Conservation (phyloP, 2,797 vertebrate species). For the Loris lydekkerianus region DNA sequence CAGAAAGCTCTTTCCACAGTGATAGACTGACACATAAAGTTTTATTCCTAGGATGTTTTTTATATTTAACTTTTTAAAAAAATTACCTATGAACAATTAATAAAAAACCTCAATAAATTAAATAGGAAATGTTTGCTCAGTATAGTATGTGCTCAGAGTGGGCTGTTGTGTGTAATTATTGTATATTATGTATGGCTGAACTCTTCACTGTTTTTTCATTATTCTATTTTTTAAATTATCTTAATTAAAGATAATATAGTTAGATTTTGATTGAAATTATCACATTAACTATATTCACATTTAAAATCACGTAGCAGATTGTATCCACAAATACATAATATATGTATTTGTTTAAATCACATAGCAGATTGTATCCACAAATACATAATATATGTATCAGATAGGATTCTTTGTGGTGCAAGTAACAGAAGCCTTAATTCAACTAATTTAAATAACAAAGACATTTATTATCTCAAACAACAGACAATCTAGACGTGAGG, state of each 20-base stretch:
- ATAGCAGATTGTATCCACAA: not conserved
- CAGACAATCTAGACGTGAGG: not conserved
- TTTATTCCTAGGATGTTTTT: conserved; percentile 45
- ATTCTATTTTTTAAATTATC: not conserved
- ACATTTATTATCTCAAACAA: conserved; percentile 18
- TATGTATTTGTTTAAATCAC: not conserved
- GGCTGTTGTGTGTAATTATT: not conserved
- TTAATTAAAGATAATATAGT: not conserved
- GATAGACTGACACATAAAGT: not conserved
- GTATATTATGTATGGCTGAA: not conserved
- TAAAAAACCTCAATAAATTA: not conserved
- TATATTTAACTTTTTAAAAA: not conserved
- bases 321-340: not conserved
- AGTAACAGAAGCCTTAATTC: not conserved
- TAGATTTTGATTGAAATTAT: not conserved
- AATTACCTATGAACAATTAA: not conserved
- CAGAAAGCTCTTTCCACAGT: conserved; percentile 38
- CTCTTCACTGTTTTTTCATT: not conserved
- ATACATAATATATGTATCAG: not conserved
- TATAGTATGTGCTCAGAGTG: not conserved
- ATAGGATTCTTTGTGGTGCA: not conserved
- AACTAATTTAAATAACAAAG: not conserved
- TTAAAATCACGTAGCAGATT: not conserved
- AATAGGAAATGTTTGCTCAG: conserved; percentile 3
- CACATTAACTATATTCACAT: conserved; percentile 5